These are phyloP conservation scores for Neodon shergylaensis DNA, from an alignment of 2,113 vertebrate species.

Conservation along the genomic window DNA sequence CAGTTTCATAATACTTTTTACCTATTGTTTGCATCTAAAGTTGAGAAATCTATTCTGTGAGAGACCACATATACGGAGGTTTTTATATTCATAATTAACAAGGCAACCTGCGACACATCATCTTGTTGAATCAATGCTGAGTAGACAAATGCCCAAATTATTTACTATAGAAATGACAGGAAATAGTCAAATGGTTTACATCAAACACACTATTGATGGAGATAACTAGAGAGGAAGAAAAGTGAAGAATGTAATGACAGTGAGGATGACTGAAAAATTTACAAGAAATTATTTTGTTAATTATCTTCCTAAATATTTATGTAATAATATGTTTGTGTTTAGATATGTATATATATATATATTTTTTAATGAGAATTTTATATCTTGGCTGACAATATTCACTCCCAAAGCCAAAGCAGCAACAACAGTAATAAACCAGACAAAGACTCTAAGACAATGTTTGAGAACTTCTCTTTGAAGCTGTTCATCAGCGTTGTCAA, in stretches of 20 bases:
- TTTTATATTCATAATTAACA: background rate
- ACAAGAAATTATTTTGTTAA: background rate
- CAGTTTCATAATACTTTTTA: constrained; percentile 27
- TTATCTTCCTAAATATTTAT: background rate
- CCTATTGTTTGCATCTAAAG: background rate
- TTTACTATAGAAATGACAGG: background rate
- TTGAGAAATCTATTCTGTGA: background rate
- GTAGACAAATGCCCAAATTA: background rate
- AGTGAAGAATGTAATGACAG: background rate
- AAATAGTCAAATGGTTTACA: background rate
- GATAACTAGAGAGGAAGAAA: background rate
- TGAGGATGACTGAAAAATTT: background rate
- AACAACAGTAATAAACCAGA: background rate
- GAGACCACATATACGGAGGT: background rate
- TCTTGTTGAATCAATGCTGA: background rate
- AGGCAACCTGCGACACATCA: background rate
- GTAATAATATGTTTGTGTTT: background rate
- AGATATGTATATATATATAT: background rate
- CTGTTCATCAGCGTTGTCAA: background rate
- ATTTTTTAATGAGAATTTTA: background rate
- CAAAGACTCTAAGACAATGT: background rate
- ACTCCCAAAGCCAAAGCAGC: background rate
- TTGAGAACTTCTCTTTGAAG: background rate
- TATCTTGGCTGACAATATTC: background rate
- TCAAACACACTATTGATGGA: background rate